A percentile compares a stretch with the other conserved stretches of the same genome.
These are phyloP conservation scores for Falcunculus frontatus DNA, from an alignment of 2,113 vertebrate genomes.

Conservation along the genomic window DNA sequence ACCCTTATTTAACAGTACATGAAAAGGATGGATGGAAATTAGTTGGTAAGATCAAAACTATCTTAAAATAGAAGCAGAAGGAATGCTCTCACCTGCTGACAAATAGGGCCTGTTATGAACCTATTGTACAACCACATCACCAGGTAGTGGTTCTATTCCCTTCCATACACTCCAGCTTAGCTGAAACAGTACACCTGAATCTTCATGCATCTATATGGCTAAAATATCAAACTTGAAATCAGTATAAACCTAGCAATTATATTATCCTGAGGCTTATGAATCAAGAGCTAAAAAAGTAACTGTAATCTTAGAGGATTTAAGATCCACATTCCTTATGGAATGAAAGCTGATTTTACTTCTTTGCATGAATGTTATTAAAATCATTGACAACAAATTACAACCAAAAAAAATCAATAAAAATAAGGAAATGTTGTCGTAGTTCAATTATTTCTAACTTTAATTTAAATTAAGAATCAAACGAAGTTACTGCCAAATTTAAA, in stretches of 20 bases:
- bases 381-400: not conserved
- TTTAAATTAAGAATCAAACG: not conserved
- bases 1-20: not conserved
- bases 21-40: not conserved
- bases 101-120: not conserved
- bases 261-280: not conserved
- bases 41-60: constrained; percentile 14
- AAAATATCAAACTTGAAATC: not conserved
- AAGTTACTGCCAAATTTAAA: not conserved
- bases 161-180: not conserved
- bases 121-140: not conserved
- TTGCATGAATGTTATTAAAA: not conserved
- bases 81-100: not conserved
- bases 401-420: not conserved
- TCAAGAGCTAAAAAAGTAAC: not conserved
- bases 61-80: constrained; percentile 39
- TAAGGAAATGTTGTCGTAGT: not conserved
- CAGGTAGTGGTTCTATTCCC: not conserved
- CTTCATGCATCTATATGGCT: not conserved
- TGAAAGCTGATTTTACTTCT: not conserved
- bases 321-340: not conserved
- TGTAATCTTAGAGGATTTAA: not conserved
- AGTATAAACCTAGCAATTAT: not conserved
- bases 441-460: not conserved
- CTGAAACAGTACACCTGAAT: not conserved